Evolutionary conservation across 92 coral and sea anemone species (phyloP), one percentile per base, ranked within the genome.

Genomic region (Porites divaricata): DNA sequence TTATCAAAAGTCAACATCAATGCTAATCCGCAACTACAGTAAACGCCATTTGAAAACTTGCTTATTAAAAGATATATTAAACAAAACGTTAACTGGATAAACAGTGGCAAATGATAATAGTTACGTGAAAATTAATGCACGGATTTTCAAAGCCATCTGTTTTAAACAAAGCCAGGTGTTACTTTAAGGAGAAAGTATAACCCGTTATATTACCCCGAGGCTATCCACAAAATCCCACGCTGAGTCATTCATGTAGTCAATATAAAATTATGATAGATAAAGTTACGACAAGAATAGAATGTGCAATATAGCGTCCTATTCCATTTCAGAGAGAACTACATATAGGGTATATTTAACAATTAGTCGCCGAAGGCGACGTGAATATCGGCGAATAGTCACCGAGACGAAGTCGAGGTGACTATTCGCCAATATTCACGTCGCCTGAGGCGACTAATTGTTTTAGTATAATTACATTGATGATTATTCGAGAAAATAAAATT

Each of bases 161-260:
- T 12, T n/a, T 11, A 77, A 28, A 54, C 66, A 80, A 80, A 24
- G 45, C 45, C 45, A 35, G 68, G 56, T 28, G 59, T 68, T 69
- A 53, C 17, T 70, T 69, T 28, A 80, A 69, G 76, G 56, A 19
- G 25, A 35, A 8, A 17, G 35, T 25, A 35, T 15, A 17, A 9
- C 14, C 85, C 76, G 68, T 20, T 17, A 20, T 70, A 24, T 80
- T 25, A 9, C 76, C 85, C 45, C 85, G 69, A 80, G 85, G 85
- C 75, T 54, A 21, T 21, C n/a, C 57, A 14, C 35, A 20, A 49
- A 4, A 6, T 54, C 16, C n/a, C 69, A 11, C 58, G 76, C 76
- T 68, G 85, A 22, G 85, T 57, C 41, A 70, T 70, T 80, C 85
- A 68, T 19, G 26, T 6, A 24, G 53, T 65, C 53, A 16, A 69